Base-by-base conservation (phyloP, 2,888 invertebrate species). In the Tridacna gigas region DNA sequence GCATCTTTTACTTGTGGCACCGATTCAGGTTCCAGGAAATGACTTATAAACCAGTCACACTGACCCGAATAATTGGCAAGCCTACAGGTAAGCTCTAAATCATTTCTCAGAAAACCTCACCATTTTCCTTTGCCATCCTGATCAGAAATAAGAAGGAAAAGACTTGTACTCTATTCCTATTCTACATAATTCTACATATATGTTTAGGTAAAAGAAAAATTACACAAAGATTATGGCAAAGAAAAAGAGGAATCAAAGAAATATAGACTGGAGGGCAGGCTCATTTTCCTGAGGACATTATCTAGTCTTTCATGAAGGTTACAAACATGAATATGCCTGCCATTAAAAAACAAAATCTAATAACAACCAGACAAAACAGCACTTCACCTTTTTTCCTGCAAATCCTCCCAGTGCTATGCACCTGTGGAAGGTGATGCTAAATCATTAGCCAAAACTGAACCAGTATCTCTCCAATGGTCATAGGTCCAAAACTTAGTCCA, bases 301-400 rank as follows among this genome's bases (percentile, higher is more conserved):
- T 71, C 22, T 25, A 48, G 51, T 71, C 71, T 71, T 47, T 71
- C 25, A 71, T 26, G 48, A 71, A 51, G 71, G 51, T 51, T 51
- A 71, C 71, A 47, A 51, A 22, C 51, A 56, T 20, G 48, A 71
- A 71, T 71, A 45, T 71, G 71, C 48, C 71, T 71, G 71, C 71
- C 71, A 71, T 71, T 71, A 71, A 71, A 67, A 63, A 71, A 71
- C 47, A 71, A 22, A 71, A 71, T 71, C 51, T 71, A 71, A 71
- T 71, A 71, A 71, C 45, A n/a, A 48, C 51, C 71, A 71, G 71
- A 71, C 71, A 51, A 47, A 47, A 71, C 51, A 51, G n/a, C 71
- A 71, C 71, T 51, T 51, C 15, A n/a, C 45, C 28, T 51, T 56
- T 15, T 56, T 56, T 56, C 56, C 9, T 56, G 56, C 1, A 56